phyloP scores from a whole-genome alignment of 2,797 vertebrate genomes.

The Pseudotriccus pelzelni region DNA sequence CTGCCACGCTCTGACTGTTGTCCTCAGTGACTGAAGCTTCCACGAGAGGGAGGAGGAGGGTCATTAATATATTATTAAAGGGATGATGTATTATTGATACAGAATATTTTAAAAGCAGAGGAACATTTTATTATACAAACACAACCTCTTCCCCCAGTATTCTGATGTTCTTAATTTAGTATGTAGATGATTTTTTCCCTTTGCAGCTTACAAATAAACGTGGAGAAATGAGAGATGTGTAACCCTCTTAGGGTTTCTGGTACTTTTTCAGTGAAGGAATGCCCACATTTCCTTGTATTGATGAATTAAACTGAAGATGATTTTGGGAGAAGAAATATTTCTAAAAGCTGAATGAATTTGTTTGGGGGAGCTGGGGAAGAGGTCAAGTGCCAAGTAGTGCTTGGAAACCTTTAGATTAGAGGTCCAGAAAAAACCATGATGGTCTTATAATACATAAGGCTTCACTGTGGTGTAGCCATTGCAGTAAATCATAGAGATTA shows the following conservation, averaged over 20 bases:
- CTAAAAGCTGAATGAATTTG: background rate
- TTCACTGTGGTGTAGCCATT: background rate
- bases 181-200: background rate
- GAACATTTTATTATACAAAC: background rate
- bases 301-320: background rate
- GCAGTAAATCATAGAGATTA: background rate
- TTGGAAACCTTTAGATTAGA: background rate
- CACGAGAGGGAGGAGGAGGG: background rate
- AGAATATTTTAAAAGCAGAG: background rate
- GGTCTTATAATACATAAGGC: background rate
- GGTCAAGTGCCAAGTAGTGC: background rate
- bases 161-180: background rate
- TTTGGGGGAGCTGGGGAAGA: too few relatives aligned
- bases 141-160: background rate
- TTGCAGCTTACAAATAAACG: background rate
- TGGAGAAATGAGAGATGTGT: background rate
- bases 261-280: fast-evolving
- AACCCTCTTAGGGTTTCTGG: fast-evolving
- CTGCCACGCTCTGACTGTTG: background rate
- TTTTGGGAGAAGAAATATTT: background rate
- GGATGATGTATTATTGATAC: background rate
- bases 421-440: background rate
- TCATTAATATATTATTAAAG: slow-evolving; percentile 18
- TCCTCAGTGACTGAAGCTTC: background rate
- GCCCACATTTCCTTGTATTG: fast-evolving